A percentile compares a stretch with the other conserved stretches of the same genome.
phyloP scores from a whole-genome alignment of 2,888 invertebrate genomes.

The Pseudeuparius sepicola region DNA sequence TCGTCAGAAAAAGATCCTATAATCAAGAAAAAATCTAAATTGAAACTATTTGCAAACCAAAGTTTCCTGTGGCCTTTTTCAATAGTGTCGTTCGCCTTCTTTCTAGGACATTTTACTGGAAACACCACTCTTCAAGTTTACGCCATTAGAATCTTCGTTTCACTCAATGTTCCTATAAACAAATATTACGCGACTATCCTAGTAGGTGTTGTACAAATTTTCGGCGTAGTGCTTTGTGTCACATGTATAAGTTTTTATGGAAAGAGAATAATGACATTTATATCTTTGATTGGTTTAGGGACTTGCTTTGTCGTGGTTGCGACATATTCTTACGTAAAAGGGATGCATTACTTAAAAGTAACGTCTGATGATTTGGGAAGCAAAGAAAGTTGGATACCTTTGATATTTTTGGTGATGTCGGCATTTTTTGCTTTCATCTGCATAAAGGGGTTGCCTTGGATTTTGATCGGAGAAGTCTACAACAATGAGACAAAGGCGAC shows the following conservation, averaged over 20 bases:
- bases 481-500: constrained; percentile 57
- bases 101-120: constrained; percentile 67
- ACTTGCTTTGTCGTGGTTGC: constrained; percentile 54
- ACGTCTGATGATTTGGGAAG: constrained; percentile 9
- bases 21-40: not conserved
- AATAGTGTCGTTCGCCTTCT: constrained; percentile 56
- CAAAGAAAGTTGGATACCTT: constrained; percentile 51
- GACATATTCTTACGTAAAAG: constrained; percentile 40
- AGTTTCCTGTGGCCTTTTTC: constrained; percentile 60
- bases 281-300: constrained; percentile 57
- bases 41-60: constrained; percentile 41
- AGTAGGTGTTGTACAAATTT: constrained; percentile 58
- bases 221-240: constrained; percentile 58
- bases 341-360: constrained; percentile 25
- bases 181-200: constrained; percentile 66
- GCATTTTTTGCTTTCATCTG: constrained; percentile 62
- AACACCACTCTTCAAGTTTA: constrained; percentile 65
- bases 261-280: constrained; percentile 56
- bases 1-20: constrained; percentile 30
- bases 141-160: constrained; percentile 63
- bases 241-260: constrained; percentile 60
- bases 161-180: constrained; percentile 61
- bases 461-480: constrained; percentile 69
- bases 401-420: constrained; percentile 51
- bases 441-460: constrained; percentile 67